Conservation (phyloP, 1,140 invertebrate species). For the Triops cancriformis region DNA sequence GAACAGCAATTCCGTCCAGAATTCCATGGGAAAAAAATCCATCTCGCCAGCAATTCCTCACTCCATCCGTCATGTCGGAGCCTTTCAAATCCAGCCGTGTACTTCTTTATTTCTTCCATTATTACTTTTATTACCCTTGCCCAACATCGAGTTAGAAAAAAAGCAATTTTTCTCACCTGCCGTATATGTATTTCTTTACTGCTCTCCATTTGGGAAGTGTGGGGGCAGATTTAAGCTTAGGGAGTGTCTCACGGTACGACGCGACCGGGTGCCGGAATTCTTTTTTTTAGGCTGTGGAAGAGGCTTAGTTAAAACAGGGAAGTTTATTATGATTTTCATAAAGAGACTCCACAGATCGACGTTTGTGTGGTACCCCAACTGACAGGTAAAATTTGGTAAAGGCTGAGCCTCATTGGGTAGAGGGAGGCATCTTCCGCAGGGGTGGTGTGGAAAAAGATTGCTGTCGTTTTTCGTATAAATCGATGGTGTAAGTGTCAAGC, state of each 20-base stretch:
- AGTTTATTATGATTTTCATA: constrained; percentile 5
- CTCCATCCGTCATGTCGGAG: too few species aligned
- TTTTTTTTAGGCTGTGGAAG: not conserved
- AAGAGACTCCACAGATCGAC: not conserved
- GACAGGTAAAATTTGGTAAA: not conserved
- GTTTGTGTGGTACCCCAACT: not conserved
- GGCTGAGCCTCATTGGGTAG: not conserved
- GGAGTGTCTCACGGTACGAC: not conserved
- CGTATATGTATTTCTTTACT: too few species aligned
- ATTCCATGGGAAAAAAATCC: too few species aligned
- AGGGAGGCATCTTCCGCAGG: not conserved
- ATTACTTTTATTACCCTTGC: too few species aligned
- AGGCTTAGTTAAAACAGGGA: not conserved
- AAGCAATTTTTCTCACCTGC: too few species aligned
- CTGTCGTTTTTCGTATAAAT: not conserved
- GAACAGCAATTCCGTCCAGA: too few species aligned
- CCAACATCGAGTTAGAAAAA: too few species aligned
- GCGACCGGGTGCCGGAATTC: not conserved
- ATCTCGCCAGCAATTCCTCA: too few species aligned
- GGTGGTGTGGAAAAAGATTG: not conserved
- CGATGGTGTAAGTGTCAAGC: not conserved
- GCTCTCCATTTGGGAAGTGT: too few species aligned
- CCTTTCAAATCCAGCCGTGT: too few species aligned
- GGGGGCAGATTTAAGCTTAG: too few species aligned
- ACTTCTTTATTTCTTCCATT: too few species aligned